Conservation (phyloP, 1,140 invertebrate genomes). For the Diuraphis noxia region DNA sequence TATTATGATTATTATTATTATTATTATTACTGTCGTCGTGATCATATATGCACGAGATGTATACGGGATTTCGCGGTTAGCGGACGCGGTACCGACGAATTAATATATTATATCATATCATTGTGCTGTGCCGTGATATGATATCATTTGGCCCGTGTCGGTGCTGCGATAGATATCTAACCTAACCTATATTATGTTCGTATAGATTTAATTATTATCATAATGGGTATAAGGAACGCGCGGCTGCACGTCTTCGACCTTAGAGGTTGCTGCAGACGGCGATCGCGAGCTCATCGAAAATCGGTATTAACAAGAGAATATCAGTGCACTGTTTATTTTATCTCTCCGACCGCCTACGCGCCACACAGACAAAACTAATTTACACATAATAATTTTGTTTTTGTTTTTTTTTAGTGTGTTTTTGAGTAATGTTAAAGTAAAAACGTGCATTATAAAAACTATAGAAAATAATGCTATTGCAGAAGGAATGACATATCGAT, state of each 20-base stretch:
- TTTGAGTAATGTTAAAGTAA: too few species aligned
- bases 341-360: too few species aligned
- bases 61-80: background rate
- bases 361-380: too few species aligned
- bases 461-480: too few species aligned
- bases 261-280: background rate
- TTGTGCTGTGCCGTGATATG: background rate
- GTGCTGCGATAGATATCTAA: background rate
- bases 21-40: background rate
- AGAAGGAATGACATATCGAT: too few species aligned
- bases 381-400: too few species aligned
- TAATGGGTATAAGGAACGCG: background rate
- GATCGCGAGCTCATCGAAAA: background rate
- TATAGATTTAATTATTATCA: background rate
- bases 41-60: background rate
- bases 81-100: background rate
- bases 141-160: background rate
- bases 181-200: background rate
- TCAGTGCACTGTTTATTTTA: too few species aligned
- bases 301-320: too few species aligned
- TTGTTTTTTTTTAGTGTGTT: too few species aligned
- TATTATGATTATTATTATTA: background rate
- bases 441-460: too few species aligned
- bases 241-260: background rate
- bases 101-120: background rate